Conservation (phyloP, 2,888 invertebrate genomes). For the Drosophila meridiana region DNA sequence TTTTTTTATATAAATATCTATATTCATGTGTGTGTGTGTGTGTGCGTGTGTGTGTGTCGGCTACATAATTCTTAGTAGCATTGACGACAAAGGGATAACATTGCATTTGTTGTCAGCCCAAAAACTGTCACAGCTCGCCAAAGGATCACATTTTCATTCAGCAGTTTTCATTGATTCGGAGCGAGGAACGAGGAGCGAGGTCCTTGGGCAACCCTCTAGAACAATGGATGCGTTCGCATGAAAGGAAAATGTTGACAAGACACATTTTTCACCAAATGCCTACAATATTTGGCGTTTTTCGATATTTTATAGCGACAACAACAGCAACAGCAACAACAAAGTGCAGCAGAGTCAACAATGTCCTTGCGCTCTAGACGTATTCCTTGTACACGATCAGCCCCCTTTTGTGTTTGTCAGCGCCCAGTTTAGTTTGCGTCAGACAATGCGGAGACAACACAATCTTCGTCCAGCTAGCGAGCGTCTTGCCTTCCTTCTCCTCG, state of each 20-base stretch:
- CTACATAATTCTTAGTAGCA: conserved; percentile 80
- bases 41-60: conserved; percentile 20
- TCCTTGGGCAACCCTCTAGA: conserved; percentile 23
- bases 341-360: conserved; percentile 56
- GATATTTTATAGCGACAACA: conserved; percentile 62
- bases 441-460: conserved; percentile 70
- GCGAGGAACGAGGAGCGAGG: conserved; percentile 11
- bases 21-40: conserved; percentile 5
- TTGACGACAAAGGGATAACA: conserved; percentile 79
- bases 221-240: conserved; percentile 74
- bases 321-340: conserved; percentile 22
- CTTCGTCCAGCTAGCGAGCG: neutral
- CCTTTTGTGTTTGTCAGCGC: conserved; percentile 76
- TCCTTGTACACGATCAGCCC: conserved; percentile 79
- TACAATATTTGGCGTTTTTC: conserved; percentile 74
- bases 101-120: conserved; percentile 78
- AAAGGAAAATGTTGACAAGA: conserved; percentile 73
- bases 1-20: conserved; percentile 16
- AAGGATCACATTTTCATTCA: conserved; percentile 73
- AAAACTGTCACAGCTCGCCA: conserved; percentile 75
- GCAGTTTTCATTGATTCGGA: conserved; percentile 72
- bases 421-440: conserved; percentile 62
- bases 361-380: conserved; percentile 43
- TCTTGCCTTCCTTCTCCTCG: conserved; percentile 1
- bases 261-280: conserved; percentile 73